Evolutionary conservation across 2,113 vertebrate genomes (phyloP), one percentile per base, ranked within the genome.

Genomic region (Beaufortia kweichowensis): DNA sequence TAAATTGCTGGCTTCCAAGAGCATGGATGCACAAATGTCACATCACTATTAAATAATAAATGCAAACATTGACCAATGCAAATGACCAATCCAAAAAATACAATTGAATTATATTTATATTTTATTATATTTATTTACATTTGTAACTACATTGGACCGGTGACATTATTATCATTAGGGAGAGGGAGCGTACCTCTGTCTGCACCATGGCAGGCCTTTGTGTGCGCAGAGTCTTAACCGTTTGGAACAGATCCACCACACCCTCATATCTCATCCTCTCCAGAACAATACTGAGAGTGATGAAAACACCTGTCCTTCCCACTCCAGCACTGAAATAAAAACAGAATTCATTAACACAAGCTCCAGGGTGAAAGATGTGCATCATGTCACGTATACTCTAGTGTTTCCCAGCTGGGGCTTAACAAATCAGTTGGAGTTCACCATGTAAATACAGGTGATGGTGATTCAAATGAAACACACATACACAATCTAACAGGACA

Each of bases 181-280:
- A 71, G 46, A 23, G 9, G 33, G 39, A 23, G 15, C 15, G 5
- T 88, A 98, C 97, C 95, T 98, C 96, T 79, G 96, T 98, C 90
- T 99, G 96, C 90, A 99, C 97, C 95, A 98, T 98, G 85, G 95
- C 96, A 0, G 96, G 96, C 79, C 97, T 91, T 90, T 98, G 96
- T 0, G 96, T 98, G 70, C 96, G 92, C 79, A 98, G 90, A n/a
- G 91, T 97, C 92, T 98, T 98, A 87, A 98, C 94, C 0, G 96
- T 98, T 89, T 98, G 96, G 90, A 99, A 99, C 88, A 99, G 91
- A 88, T 99, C 96, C 14, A 98, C 95, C 84, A 95, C 94, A 0
- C 96, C 96, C 84, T 98, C 96, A 0, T 97, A 98, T 84, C 96
- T 94, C 96, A 99, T 98, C 79, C 95, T 93, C 90, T 99, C 97